A percentile compares a stretch with the other conserved stretches of the same genome.
Evolutionary conservation across 2,888 invertebrate genomes (phyloP).

Genomic region (Cerastis leucographa): DNA sequence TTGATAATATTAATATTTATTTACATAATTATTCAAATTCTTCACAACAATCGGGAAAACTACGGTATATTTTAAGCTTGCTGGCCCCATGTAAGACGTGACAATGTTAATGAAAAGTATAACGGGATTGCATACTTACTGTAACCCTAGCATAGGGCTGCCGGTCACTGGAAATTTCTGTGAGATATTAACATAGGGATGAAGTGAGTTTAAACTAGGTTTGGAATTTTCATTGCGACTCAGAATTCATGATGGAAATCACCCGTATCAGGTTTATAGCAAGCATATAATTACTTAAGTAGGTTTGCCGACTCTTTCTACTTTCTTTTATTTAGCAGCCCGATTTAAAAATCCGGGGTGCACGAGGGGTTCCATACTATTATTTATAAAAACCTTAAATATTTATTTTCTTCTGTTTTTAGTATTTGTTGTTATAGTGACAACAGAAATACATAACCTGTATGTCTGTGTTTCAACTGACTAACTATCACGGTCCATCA

Average conservation of each 20-base stretch:
- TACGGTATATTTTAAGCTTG: slow-evolving; percentile 58
- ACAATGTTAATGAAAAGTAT: slow-evolving; percentile 82
- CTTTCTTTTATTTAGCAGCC: neutral
- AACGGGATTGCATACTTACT: slow-evolving; percentile 72
- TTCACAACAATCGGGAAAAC: slow-evolving; percentile 63
- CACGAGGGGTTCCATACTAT: too few relatives aligned
- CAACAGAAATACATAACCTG: too few relatives aligned
- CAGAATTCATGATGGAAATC: slow-evolving; percentile 1
- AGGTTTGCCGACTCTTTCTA: neutral
- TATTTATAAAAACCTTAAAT: too few relatives aligned
- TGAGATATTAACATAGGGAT: slow-evolving; percentile 27
- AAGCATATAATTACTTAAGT: neutral
- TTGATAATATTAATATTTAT: slow-evolving; percentile 58
- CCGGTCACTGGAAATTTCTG: slow-evolving; percentile 49
- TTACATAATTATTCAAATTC: slow-evolving; percentile 65
- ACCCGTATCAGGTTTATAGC: neutral
- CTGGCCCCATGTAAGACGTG: slow-evolving; percentile 72
- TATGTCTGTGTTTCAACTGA: too few relatives aligned
- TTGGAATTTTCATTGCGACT: slow-evolving; percentile 15
- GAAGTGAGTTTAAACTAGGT: slow-evolving; percentile 27
- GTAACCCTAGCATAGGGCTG: slow-evolving; percentile 60
- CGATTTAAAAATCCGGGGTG: neutral
- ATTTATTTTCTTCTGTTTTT: too few relatives aligned
- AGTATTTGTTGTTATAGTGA: too few relatives aligned
- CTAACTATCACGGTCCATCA: too few relatives aligned